These are phyloP conservation scores for Silvanus unidentatus DNA, from an alignment of 2,888 invertebrate genomes.

Conservation along the genomic window DNA sequence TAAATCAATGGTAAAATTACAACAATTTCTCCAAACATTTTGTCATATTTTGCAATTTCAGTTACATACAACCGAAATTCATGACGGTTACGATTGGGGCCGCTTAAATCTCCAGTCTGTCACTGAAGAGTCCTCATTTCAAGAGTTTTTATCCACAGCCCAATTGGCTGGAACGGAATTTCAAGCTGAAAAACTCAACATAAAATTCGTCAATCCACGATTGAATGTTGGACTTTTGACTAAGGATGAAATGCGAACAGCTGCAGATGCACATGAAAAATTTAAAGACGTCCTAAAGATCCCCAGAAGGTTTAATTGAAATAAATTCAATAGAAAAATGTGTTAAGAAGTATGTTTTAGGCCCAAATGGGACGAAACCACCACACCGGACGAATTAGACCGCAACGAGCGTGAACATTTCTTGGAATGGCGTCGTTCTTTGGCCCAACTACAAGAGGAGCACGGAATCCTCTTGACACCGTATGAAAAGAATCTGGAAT, in stretches of 20 bases:
- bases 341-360: constrained; percentile 44
- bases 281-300: constrained; percentile 65
- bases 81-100: constrained; percentile 90
- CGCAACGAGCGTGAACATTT: constrained; percentile 76
- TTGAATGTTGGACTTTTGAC: constrained; percentile 57
- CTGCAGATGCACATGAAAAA: constrained; percentile 52
- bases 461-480: constrained; percentile 86
- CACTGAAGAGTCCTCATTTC: constrained; percentile 92
- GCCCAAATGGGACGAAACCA: constrained; percentile 73
- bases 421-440: constrained; percentile 80
- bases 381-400: constrained; percentile 74
- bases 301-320: constrained; percentile 81
- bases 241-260: constrained; percentile 51
- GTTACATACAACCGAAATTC: constrained; percentile 82
- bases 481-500: constrained; percentile 94
- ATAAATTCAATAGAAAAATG: background rate
- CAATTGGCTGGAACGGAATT: constrained; percentile 93
- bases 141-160: constrained; percentile 93
- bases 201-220: constrained; percentile 65
- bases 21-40: constrained; percentile 1
- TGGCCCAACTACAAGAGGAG: constrained; percentile 72
- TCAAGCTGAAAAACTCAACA: constrained; percentile 82
- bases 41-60: constrained; percentile 30
- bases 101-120: constrained; percentile 85
- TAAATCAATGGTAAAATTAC: constrained; percentile 61